Conservation (phyloP, 92 coral and sea anemone species). For the Paragorgia papillata region DNA sequence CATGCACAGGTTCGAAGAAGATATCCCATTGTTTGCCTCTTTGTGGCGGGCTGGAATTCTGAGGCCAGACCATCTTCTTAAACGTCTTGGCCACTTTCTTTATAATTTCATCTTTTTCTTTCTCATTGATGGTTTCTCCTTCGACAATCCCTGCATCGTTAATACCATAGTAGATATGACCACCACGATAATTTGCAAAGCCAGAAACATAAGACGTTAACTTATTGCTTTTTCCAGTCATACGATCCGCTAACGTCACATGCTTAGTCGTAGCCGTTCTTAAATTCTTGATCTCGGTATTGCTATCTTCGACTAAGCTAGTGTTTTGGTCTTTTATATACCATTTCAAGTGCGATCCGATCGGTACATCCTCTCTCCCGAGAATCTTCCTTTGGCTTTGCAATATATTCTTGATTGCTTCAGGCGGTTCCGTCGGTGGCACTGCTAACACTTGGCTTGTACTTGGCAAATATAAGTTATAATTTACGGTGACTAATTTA, state of each 20-base stretch:
- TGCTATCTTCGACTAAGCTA: too few species aligned
- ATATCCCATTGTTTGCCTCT: constrained; percentile 57
- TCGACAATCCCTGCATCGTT: constrained; percentile 13
- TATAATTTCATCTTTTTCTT: neutral
- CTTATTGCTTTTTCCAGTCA: constrained; percentile 3
- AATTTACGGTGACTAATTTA: neutral
- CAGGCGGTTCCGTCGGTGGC: neutral
- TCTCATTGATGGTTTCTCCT: constrained; percentile 22
- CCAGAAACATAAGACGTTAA: constrained; percentile 32
- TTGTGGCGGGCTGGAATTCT: constrained; percentile 22
- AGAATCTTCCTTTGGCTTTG: neutral
- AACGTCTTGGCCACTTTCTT: constrained; percentile 16
- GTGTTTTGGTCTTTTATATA: too few species aligned
- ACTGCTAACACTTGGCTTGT: neutral
- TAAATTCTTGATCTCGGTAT: constrained; percentile 21
- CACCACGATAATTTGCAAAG: constrained; percentile 47
- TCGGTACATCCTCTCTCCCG: too few species aligned
- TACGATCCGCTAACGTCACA: constrained; percentile 11
- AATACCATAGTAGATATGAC: constrained; percentile 43
- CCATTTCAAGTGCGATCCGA: too few species aligned
- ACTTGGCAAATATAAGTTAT: constrained; percentile 15
- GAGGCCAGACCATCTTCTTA: constrained; percentile 50
- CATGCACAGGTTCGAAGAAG: constrained; percentile 50
- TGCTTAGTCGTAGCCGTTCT: constrained; percentile 3
- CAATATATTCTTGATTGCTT: neutral